These are phyloP conservation scores for Lathamus discolor DNA, from an alignment of 2,113 vertebrate genomes.

Conservation along the genomic window DNA sequence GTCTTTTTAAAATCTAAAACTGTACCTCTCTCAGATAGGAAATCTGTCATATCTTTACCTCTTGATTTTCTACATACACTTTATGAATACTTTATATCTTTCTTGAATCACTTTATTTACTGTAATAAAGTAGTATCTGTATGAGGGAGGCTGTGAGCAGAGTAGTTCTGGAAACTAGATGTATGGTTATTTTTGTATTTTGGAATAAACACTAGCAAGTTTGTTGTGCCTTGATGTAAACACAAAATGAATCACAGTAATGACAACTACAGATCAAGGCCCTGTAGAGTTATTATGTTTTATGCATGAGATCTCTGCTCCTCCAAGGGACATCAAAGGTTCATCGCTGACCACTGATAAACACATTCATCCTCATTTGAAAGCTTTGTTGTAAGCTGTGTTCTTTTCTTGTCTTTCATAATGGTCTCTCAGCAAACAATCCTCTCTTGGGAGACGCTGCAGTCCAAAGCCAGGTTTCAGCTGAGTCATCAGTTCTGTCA, in stretches of 20 bases:
- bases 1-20: neutral
- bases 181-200: neutral
- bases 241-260: neutral
- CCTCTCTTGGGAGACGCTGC: neutral
- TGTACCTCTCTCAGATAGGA: neutral
- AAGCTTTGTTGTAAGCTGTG: neutral
- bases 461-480: neutral
- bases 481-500: neutral
- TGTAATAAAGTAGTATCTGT: neutral
- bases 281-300: neutral
- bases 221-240: neutral
- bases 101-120: neutral
- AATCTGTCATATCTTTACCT: neutral
- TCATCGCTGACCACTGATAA: constrained; percentile 7
- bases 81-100: neutral
- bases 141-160: neutral
- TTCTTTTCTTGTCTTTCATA: neutral
- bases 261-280: neutral
- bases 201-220: neutral
- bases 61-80: neutral
- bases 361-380: constrained; percentile 6
- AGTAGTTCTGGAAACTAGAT: neutral
- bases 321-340: neutral
- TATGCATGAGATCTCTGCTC: constrained; percentile 2
- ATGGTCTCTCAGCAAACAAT: neutral